Evolutionary conservation across 2,113 vertebrate genomes (phyloP).

Genomic region (Phasianus colchicus): DNA sequence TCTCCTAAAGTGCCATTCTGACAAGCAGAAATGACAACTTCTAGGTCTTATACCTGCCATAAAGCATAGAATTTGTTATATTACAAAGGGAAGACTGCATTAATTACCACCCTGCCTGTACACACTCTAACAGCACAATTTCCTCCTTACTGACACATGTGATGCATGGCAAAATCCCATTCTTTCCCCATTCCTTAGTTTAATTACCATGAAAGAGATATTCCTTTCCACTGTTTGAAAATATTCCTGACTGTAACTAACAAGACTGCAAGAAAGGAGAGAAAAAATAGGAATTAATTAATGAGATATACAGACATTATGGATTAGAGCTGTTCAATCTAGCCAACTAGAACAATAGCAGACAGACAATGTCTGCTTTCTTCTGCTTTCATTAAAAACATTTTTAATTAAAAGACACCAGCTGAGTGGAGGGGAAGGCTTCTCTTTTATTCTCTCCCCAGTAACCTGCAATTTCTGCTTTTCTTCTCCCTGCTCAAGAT

Average conservation of each 20-base stretch:
- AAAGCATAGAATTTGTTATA: background rate
- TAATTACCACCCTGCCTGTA: background rate
- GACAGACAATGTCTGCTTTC: background rate
- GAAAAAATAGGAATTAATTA: slow-evolving; percentile 7
- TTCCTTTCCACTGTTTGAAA: background rate
- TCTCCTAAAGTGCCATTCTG: background rate
- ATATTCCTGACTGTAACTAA: background rate
- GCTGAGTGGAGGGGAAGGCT: background rate
- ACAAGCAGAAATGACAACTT: background rate
- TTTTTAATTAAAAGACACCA: background rate
- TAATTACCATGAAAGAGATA: background rate
- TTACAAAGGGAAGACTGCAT: background rate
- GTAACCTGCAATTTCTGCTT: background rate
- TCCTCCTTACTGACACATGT: background rate
- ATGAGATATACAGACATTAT: background rate
- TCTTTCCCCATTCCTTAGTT: background rate
- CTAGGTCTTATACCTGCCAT: background rate
- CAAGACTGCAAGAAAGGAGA: background rate
- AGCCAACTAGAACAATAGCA: background rate
- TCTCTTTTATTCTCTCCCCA: background rate
- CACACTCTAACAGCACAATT: background rate
- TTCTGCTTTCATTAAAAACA: background rate
- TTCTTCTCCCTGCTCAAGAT: background rate
- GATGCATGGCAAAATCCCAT: background rate
- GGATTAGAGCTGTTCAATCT: background rate